Evolutionary conservation across 2,888 invertebrate genomes (phyloP).

Genomic region (Rotaria socialis): DNA sequence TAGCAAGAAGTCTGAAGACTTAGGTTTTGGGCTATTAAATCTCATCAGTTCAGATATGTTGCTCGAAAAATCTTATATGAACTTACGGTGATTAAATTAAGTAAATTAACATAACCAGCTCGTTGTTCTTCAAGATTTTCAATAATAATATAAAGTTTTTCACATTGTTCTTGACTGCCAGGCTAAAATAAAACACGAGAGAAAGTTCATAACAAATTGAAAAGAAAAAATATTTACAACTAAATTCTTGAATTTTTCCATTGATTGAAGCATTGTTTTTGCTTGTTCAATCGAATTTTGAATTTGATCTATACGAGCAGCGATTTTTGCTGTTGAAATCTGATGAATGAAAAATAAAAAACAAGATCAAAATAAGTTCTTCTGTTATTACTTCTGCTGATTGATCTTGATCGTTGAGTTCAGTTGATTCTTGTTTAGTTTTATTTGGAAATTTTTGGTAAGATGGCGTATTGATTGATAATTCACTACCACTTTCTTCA

Average conservation of each 20-base stretch:
- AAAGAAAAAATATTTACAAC: neutral
- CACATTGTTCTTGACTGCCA: neutral
- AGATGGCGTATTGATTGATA: neutral
- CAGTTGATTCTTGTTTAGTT: neutral
- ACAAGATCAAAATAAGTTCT: too few species aligned
- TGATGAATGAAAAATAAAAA: too few species aligned
- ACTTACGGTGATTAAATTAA: constrained; percentile 16
- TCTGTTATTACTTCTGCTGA: neutral
- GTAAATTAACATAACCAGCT: constrained; percentile 24
- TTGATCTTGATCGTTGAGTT: neutral
- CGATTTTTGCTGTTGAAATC: neutral
- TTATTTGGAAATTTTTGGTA: neutral
- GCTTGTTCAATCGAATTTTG: constrained; percentile 26
- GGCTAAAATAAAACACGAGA: neutral
- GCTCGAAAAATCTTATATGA: neutral
- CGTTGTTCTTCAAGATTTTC: constrained; percentile 3
- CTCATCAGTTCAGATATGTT: too few species aligned
- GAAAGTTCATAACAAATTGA: too few species aligned
- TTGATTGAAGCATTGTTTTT: constrained; percentile 13
- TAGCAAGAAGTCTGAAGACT: too few species aligned
- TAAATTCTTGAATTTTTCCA: neutral
- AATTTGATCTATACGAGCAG: neutral
- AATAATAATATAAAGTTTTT: neutral
- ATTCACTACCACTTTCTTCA: neutral
- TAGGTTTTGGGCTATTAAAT: too few species aligned